Evolutionary conservation across 2,888 invertebrate species (phyloP).

Genomic region (Brenthis hecate): DNA sequence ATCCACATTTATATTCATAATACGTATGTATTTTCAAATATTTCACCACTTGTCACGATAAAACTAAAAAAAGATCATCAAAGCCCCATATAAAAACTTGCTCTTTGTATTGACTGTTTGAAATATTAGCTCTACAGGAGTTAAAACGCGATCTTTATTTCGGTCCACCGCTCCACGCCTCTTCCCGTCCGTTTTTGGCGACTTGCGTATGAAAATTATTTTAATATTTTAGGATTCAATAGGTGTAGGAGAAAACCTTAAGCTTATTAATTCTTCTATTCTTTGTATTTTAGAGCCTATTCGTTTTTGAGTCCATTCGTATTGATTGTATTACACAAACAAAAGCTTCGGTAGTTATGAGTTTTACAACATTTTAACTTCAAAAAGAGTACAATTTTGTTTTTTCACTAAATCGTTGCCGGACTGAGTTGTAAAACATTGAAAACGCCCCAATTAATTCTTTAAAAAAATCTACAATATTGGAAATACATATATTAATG

Average conservation of each 20-base stretch:
- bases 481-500: no score
- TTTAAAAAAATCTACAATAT: no score
- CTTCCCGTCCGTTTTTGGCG: constrained; percentile 35
- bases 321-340: not conserved
- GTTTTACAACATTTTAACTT: no score
- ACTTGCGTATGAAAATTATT: constrained; percentile 11
- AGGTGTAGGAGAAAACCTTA: not conserved
- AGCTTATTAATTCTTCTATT: not conserved
- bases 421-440: no score
- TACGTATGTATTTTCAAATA: not conserved
- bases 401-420: no score
- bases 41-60: not conserved
- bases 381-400: no score
- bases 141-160: constrained; percentile 25
- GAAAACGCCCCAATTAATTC: no score
- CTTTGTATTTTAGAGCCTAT: no score
- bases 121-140: constrained; percentile 17
- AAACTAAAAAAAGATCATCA: not conserved
- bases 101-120: constrained; percentile 14
- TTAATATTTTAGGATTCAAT: not conserved
- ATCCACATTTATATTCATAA: no score
- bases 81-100: not conserved
- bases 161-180: constrained; percentile 28
- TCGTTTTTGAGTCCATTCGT: not conserved
- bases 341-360: not conserved